phyloP scores from a whole-genome alignment of 2,888 invertebrate genomes.

The Ormyrus pomaceus region DNA sequence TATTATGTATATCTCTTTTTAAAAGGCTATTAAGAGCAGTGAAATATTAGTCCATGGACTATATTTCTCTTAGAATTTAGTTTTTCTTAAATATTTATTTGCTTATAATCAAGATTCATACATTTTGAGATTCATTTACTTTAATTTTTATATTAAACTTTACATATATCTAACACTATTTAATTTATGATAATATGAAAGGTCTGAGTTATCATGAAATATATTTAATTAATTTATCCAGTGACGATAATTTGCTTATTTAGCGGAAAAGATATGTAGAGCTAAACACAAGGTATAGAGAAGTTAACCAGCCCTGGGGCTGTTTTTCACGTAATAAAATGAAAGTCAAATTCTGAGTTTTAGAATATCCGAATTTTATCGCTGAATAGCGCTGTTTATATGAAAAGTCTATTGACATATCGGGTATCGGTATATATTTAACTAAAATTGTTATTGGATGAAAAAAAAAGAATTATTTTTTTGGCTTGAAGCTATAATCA shows the following conservation, averaged over 20 bases:
- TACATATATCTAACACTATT: slow-evolving; percentile 2
- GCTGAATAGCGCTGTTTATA: slow-evolving; percentile 35
- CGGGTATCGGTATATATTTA: slow-evolving; percentile 43
- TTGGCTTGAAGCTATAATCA: slow-evolving; percentile 44
- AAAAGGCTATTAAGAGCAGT: slow-evolving; percentile 5
- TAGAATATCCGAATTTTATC: slow-evolving; percentile 40
- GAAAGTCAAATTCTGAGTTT: slow-evolving; percentile 49
- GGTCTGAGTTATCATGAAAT: neutral
- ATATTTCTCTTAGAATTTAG: slow-evolving; percentile 26
- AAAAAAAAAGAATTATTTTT: slow-evolving; percentile 36
- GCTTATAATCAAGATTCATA: neutral
- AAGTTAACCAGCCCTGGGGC: slow-evolving; percentile 39
- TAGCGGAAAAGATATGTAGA: slow-evolving; percentile 32
- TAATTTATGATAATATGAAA: slow-evolving; percentile 30
- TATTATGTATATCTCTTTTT: slow-evolving; percentile 19
- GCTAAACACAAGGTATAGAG: slow-evolving; percentile 58
- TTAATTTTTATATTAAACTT: slow-evolving; percentile 2
- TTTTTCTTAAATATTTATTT: slow-evolving; percentile 39
- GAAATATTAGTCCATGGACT: slow-evolving; percentile 20
- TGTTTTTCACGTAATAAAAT: slow-evolving; percentile 44
- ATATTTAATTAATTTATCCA: slow-evolving; percentile 7
- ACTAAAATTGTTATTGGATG: slow-evolving; percentile 41
- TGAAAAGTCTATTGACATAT: slow-evolving; percentile 37
- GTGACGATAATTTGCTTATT: slow-evolving; percentile 17
- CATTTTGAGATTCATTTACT: neutral